Evolutionary conservation across 2,113 vertebrate species (phyloP).

Genomic region (Actinemys pallida): DNA sequence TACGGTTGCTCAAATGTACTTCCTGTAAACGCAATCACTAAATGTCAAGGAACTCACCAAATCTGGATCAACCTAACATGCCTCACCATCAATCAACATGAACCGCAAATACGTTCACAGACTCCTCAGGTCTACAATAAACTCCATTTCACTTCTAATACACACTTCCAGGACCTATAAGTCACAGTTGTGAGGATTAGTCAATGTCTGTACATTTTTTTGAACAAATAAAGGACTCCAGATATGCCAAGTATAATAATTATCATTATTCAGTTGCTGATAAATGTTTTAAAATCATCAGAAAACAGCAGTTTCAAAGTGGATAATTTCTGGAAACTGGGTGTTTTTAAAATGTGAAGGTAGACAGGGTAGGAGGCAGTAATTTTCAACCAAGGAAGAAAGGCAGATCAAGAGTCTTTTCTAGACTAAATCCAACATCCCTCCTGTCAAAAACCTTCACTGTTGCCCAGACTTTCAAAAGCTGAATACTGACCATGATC

Average conservation of each 20-base stretch:
- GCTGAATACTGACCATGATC: not conserved
- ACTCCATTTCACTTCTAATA: not conserved
- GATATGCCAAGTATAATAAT: not conserved
- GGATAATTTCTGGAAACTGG: not conserved
- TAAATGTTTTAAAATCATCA: not conserved
- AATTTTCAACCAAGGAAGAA: not conserved
- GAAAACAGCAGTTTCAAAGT: not conserved
- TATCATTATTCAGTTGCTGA: not conserved
- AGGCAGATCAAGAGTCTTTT: not conserved
- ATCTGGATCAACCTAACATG: not conserved
- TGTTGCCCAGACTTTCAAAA: rapidly evolving
- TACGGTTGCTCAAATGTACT: not conserved
- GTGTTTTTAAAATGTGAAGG: not conserved
- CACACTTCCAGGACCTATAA: not conserved
- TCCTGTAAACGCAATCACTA: not conserved
- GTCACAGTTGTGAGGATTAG: not conserved
- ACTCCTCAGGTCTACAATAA: not conserved
- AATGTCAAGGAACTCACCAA: not conserved
- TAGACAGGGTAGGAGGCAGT: not conserved
- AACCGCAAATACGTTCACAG: not conserved
- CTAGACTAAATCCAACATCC: not conserved
- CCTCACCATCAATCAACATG: not conserved
- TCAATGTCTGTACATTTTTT: not conserved
- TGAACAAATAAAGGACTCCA: not conserved
- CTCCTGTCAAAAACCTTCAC: not conserved